Evolutionary conservation across 2,888 invertebrate species (phyloP), one percentile per base, ranked within the genome.

Genomic region (Nymphalis c-album): DNA sequence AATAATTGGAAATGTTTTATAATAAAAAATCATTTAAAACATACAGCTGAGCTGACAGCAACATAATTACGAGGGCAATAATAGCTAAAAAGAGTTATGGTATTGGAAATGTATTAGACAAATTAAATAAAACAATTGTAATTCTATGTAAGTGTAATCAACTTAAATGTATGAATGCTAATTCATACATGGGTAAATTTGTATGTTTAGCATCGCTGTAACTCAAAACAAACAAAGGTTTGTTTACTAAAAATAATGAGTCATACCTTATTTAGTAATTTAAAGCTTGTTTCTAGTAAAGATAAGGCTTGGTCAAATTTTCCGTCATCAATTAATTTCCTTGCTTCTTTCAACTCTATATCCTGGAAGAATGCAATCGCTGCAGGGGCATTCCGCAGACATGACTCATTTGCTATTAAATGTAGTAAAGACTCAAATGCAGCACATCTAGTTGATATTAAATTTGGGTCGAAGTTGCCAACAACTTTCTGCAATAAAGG

Each of bases 401-500:
- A 88, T 48, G 93, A 90, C 64, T 94, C 93, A 73, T 82, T 86
- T 0, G 93, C 90, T 71, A 95, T 86, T 75, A 94, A 85, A 63
- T 91, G 90, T 45, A 96, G 79, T 46, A 96, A 85, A 61, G 87
- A 84, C 80, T 95, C 94, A 86, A 96, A 96, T 20, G 94, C 94
- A 0, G 89, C 85, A 81, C 95, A 94, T 74, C 96, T 89, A 50
- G 92, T 90, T 4, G 94, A 93, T 77, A 96, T 95, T 60, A 95
- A 83, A 73, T 93, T 94, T 17, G 94, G 93, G 62, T 95, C 95
- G 79, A 96, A 96, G 80, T 96, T 96, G 1, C 96, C 95, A 74
- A 95, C 85, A 6, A 95, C 79, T 70, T 93, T 94, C 93, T 93
- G 87, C 67, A 88, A 20, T 35, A 67, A 63, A 60, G 26, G 61